A percentile compares a stretch with the other conserved stretches of the same genome.
These are phyloP conservation scores for Nomada lathburiana DNA, from an alignment of 2,888 invertebrate genomes.

Conservation along the genomic window DNA sequence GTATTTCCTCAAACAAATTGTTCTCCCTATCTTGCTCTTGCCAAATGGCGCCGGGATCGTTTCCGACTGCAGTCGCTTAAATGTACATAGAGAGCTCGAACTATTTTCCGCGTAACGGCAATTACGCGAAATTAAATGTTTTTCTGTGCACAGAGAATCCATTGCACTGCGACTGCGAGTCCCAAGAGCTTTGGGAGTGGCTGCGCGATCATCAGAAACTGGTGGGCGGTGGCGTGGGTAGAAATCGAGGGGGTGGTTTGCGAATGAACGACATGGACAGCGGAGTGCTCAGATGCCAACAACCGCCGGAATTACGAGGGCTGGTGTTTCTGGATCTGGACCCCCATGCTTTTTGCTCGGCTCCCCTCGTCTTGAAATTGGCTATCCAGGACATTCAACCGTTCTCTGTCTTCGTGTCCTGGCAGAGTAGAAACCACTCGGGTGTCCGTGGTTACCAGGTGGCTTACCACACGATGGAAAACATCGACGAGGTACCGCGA, in stretches of 20 bases:
- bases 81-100: too few species aligned
- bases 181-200: slow-evolving; percentile 97
- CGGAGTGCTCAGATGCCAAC: slow-evolving; percentile 90
- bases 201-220: slow-evolving; percentile 94
- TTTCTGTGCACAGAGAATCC: slow-evolving; percentile 89
- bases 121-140: slow-evolving; percentile 6
- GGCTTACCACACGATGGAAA: slow-evolving; percentile 91
- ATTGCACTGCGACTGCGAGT: slow-evolving; percentile 94
- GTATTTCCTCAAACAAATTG: slow-evolving; percentile 84
- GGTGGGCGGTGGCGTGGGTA: slow-evolving; percentile 85
- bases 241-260: slow-evolving; percentile 83
- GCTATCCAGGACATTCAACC: slow-evolving; percentile 95
- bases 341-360: slow-evolving; percentile 93
- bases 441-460: slow-evolving; percentile 94
- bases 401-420: slow-evolving; percentile 93
- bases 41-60: too few species aligned
- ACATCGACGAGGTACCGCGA: slow-evolving; percentile 85
- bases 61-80: too few species aligned
- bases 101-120: neutral
- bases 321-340: slow-evolving; percentile 91
- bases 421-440: slow-evolving; percentile 95
- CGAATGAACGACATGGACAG: slow-evolving; percentile 79
- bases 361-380: slow-evolving; percentile 92
- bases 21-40: neutral
- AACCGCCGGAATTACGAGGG: slow-evolving; percentile 92